Base-by-base conservation (phyloP, 2,888 invertebrate species). In the Phymatocera aterrima region DNA sequence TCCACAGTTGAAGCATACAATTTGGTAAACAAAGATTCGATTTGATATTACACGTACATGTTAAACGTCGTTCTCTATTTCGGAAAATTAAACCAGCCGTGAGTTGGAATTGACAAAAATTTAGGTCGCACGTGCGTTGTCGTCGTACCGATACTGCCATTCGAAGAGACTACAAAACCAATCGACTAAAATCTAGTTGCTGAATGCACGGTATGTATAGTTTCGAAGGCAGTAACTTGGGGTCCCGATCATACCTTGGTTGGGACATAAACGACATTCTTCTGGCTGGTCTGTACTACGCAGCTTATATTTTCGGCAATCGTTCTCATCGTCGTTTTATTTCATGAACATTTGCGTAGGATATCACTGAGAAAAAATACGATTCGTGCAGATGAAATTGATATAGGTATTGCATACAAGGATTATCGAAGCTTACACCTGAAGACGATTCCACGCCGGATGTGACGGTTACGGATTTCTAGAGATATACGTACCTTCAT, bases 41-140 rank as follows among this genome's bases (percentile, higher is more conserved):
- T n/a, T n/a, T n/a, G n/a, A n/a, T n/a, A n/a, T n/a, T n/a, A n/a
- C n/a, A n/a, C n/a, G 48, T 48, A 28, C 0, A 57, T 4, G 24
- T 57, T 24, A 18, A 12, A 12, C 1, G 0, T 10, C n/a, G 2
- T 31, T 60, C 0, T 4, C 34, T n/a, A 37, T 31, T 18, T 61
- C n/a, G 3, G n/a, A 8, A 37, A 34, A 61, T 18, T 28, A 60
- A 31, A 31, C n/a, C 60, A 60, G 31, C n/a, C 34, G 31, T 8
- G 60, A 64, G 15, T 18, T 31, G 28, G 37, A 57, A 15, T 28
- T 57, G 3, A 28, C 1, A 3, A 18, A 37, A 64, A 64, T 64
- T 64, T 37, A 37, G 61, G 61, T 34, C 61, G 21, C 37, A 64
- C 61, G 61, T 37, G 31, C 24, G n/a, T 51, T 15, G 61, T 37